These are phyloP conservation scores for Psylliodes chrysocephalus DNA, from an alignment of 2,888 invertebrate species.

Conservation along the genomic window DNA sequence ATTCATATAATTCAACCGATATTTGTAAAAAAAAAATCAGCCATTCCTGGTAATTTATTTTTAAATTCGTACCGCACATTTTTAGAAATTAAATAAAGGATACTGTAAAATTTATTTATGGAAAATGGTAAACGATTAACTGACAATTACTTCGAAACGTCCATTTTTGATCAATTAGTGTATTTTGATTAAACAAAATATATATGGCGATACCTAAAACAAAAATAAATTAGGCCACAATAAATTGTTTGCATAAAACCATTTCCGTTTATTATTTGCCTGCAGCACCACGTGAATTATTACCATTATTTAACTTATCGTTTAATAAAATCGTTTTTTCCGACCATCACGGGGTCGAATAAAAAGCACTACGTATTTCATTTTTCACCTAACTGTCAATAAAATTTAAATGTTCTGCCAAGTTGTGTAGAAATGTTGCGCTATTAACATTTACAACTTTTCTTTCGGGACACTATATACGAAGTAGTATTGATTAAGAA, in stretches of 20 bases:
- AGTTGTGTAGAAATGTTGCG: too few species aligned
- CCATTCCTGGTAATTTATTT: too few species aligned
- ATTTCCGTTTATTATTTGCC: conserved; percentile 4
- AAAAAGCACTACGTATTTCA: neutral
- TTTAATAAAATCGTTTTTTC: conserved; percentile 4
- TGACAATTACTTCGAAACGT: neutral
- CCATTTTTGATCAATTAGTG: neutral
- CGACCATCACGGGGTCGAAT: neutral
- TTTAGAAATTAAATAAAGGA: too few species aligned
- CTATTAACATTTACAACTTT: too few species aligned
- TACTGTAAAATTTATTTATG: too few species aligned
- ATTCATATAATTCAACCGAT: too few species aligned
- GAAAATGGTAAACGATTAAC: neutral
- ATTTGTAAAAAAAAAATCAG: too few species aligned
- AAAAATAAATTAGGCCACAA: conserved; percentile 6
- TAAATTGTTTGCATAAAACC: neutral
- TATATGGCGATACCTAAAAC: conserved; percentile 3
- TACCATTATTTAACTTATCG: conserved; percentile 8
- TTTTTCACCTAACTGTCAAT: conserved; percentile 2
- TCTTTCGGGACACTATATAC: too few species aligned
- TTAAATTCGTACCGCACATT: too few species aligned
- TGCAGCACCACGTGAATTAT: neutral
- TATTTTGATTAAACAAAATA: conserved; percentile 13
- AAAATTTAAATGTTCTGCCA: too few species aligned
- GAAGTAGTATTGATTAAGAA: too few species aligned